A percentile compares a stretch with the other conserved stretches of the same genome.
Conservation (phyloP, 2,888 invertebrate genomes). For the Acronicta psi region DNA sequence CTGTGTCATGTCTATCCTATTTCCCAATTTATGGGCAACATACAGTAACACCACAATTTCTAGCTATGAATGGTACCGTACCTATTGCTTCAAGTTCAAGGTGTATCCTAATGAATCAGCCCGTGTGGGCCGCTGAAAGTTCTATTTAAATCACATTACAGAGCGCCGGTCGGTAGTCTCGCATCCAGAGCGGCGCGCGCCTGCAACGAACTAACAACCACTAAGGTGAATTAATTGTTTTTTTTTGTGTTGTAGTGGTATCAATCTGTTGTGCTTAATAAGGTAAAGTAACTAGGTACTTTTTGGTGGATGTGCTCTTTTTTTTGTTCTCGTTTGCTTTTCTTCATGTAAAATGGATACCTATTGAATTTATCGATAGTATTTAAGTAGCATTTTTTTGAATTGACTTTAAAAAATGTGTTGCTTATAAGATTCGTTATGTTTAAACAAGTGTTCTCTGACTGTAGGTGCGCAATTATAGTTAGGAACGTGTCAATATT, state of each 20-base stretch:
- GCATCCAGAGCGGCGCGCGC: slow-evolving; percentile 83
- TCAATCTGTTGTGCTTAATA: slow-evolving; percentile 19
- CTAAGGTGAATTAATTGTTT: slow-evolving; percentile 57
- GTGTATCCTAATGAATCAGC: slow-evolving; percentile 81
- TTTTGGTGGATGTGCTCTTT: neutral
- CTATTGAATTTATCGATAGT: no score
- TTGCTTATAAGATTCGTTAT: slow-evolving; percentile 6
- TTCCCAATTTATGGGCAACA: slow-evolving; percentile 17
- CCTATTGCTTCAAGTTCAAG: slow-evolving; percentile 81
- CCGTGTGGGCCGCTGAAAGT: slow-evolving; percentile 81
- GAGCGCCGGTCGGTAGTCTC: slow-evolving; percentile 73
- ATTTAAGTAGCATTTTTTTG: neutral
- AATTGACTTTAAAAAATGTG: neutral
- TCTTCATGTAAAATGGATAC: neutral
- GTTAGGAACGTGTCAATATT: no score
- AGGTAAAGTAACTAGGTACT: slow-evolving; percentile 6
- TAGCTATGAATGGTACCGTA: slow-evolving; percentile 55
- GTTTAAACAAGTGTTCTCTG: slow-evolving; percentile 12
- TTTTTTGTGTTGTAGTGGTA: slow-evolving; percentile 18
- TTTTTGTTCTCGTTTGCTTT: neutral
- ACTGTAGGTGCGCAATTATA: neutral
- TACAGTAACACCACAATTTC: slow-evolving; percentile 25
- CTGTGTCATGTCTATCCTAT: neutral
- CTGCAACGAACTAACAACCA: slow-evolving; percentile 80
- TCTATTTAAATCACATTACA: slow-evolving; percentile 84